Percentiles rank a stretch among this genome's conserved stretches.
These are phyloP conservation scores for Trinectes maculatus DNA, from an alignment of 2,113 vertebrate genomes.

Conservation along the genomic window DNA sequence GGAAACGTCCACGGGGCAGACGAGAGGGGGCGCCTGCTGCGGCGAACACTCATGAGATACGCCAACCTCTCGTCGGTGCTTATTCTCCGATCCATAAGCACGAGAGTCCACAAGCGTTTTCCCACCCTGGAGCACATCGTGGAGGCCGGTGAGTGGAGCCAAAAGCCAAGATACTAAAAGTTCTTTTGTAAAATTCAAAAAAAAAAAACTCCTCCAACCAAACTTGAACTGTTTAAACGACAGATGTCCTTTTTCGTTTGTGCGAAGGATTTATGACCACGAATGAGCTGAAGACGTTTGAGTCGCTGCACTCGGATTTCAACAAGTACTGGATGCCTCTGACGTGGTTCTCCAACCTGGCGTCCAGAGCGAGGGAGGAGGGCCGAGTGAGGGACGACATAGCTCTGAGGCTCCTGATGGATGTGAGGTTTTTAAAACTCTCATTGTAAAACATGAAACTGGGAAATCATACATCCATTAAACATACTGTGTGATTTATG, in stretches of 20 bases:
- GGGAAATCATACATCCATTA: conserved; percentile 51
- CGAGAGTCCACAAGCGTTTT: conserved; percentile 87
- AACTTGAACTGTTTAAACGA: too few species aligned
- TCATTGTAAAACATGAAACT: too few species aligned
- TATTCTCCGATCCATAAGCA: conserved; percentile 90
- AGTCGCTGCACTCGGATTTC: conserved; percentile 89
- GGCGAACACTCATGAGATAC: conserved; percentile 87
- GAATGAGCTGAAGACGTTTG: conserved; percentile 83
- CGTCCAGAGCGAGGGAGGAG: conserved; percentile 83
- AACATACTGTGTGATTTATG: neutral
- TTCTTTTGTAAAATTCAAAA: too few species aligned
- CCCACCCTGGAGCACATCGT: conserved; percentile 88
- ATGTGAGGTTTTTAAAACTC: too few species aligned
- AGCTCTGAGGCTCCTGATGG: conserved; percentile 88
- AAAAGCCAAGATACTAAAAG: too few species aligned
- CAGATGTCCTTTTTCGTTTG: neutral
- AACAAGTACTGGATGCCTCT: conserved; percentile 95
- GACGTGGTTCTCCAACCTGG: conserved; percentile 91
- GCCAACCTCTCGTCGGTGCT: conserved; percentile 89
- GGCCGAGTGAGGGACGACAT: conserved; percentile 86
- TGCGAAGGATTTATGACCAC: conserved; percentile 87
- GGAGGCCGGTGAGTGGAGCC: conserved; percentile 80
- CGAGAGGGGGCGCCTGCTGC: conserved; percentile 85
- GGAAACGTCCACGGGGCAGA: conserved; percentile 88
- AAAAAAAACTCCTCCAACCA: too few species aligned